Evolutionary conservation across 2,888 invertebrate species (phyloP).

Genomic region (Drosophila borborema): DNA sequence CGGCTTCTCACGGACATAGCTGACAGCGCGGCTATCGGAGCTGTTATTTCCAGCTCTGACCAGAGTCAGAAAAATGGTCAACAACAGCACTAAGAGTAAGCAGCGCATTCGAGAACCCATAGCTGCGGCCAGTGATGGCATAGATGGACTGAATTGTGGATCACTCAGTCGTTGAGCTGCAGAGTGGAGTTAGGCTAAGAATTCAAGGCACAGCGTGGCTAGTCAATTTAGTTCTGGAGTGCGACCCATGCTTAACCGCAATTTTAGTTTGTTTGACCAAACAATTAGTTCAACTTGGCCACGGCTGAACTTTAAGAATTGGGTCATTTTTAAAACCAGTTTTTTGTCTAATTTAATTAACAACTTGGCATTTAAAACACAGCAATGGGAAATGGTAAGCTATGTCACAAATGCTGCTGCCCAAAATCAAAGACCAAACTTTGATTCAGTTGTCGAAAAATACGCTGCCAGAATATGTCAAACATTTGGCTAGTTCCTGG

Average conservation of each 20-base stretch:
- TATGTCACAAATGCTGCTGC: neutral
- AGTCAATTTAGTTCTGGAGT: conserved; percentile 40
- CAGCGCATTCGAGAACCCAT: conserved; percentile 42
- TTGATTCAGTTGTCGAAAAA: conserved; percentile 58
- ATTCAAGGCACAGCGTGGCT: conserved; percentile 45
- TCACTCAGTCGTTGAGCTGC: neutral
- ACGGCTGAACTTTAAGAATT: conserved; percentile 23
- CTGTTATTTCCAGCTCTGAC: conserved; percentile 11
- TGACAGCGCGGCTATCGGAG: conserved; percentile 36
- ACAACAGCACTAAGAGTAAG: conserved; percentile 17
- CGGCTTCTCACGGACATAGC: conserved; percentile 50
- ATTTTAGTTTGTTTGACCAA: conserved; percentile 52
- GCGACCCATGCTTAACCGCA: conserved; percentile 33
- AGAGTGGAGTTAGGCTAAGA: conserved; percentile 15
- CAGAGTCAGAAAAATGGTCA: conserved; percentile 20
- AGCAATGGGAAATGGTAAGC: conserved; percentile 12
- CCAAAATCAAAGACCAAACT: conserved; percentile 25
- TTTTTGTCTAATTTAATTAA: conserved; percentile 71
- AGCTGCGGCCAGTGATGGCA: conserved; percentile 3
- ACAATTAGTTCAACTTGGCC: conserved; percentile 38
- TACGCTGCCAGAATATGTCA: conserved; percentile 51
- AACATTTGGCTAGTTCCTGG: conserved; percentile 39
- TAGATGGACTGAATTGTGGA: conserved; percentile 41
- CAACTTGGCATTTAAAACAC: conserved; percentile 49
- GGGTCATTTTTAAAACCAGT: conserved; percentile 41